Conservation (phyloP, 2,888 invertebrate species). For the Hydrotaea diabolus region DNA sequence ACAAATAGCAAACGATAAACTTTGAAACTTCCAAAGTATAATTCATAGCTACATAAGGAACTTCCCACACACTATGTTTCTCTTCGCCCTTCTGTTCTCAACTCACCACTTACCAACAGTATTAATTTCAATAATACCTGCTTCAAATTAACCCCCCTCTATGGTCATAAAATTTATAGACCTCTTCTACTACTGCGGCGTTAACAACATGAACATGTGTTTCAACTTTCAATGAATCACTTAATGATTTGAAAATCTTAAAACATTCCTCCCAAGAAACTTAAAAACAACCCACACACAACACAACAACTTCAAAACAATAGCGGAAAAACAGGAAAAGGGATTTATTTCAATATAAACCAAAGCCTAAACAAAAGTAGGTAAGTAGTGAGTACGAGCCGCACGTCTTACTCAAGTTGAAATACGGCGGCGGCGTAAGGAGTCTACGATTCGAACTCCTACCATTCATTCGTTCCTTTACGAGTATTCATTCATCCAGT, state of each 20-base stretch:
- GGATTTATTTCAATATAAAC: conserved; percentile 14
- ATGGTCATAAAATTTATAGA: not conserved
- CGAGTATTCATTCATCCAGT: conserved; percentile 1
- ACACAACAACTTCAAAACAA: not conserved
- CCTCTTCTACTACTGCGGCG: not conserved
- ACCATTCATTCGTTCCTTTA: conserved; percentile 10
- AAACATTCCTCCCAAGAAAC: conserved; percentile 17
- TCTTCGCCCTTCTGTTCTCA: not conserved
- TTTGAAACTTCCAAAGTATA: not conserved
- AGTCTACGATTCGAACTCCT: not conserved
- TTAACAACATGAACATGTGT: conserved; percentile 56
- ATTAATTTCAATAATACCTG: conserved; percentile 10
- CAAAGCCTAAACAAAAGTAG: conserved; percentile 47
- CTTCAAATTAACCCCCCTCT: not conserved
- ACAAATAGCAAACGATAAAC: no score
- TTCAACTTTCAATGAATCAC: conserved; percentile 43
- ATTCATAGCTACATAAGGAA: not conserved
- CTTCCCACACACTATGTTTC: not conserved
- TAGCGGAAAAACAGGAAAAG: not conserved
- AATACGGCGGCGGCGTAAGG: not conserved
- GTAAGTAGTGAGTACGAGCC: conserved; percentile 45
- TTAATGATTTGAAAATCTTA: conserved; percentile 44
- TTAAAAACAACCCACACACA: not conserved
- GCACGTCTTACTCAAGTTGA: not conserved
- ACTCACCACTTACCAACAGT: not conserved